These are phyloP conservation scores for Xiphydria camelus DNA, from an alignment of 2,888 invertebrate species.

Conservation along the genomic window DNA sequence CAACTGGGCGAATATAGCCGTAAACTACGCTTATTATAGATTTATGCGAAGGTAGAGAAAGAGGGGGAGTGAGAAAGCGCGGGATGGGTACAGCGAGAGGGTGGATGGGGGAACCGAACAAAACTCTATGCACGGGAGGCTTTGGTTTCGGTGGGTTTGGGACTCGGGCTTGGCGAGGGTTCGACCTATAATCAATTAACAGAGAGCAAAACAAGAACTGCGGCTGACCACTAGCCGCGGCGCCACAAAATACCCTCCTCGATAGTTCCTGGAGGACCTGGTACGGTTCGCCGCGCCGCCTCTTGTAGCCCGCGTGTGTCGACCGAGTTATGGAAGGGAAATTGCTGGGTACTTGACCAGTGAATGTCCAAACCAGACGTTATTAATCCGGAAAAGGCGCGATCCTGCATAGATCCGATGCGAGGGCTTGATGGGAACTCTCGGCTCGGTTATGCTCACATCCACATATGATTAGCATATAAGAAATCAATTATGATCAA, in stretches of 20 bases:
- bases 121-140: conserved; percentile 28
- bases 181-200: conserved; percentile 52
- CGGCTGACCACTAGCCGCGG: conserved; percentile 22
- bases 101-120: conserved; percentile 21
- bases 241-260: conserved; percentile 35
- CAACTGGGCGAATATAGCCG: conserved; percentile 25
- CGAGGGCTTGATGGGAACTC: too few species aligned
- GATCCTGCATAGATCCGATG: too few species aligned
- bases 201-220: conserved; percentile 41
- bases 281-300: conserved; percentile 10
- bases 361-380: too few species aligned
- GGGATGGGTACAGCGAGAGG: conserved; percentile 10
- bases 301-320: too few species aligned
- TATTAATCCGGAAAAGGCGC: too few species aligned
- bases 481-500: too few species aligned
- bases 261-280: conserved; percentile 13
- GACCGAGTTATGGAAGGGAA: too few species aligned
- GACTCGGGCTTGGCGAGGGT: conserved; percentile 31
- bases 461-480: too few species aligned
- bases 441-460: too few species aligned
- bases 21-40: conserved; percentile 41
- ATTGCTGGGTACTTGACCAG: too few species aligned
- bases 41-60: conserved; percentile 32
- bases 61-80: conserved; percentile 2
- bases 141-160: conserved; percentile 32